Conservation (phyloP, 2,797 vertebrate species). For the Siniperca obscura region DNA sequence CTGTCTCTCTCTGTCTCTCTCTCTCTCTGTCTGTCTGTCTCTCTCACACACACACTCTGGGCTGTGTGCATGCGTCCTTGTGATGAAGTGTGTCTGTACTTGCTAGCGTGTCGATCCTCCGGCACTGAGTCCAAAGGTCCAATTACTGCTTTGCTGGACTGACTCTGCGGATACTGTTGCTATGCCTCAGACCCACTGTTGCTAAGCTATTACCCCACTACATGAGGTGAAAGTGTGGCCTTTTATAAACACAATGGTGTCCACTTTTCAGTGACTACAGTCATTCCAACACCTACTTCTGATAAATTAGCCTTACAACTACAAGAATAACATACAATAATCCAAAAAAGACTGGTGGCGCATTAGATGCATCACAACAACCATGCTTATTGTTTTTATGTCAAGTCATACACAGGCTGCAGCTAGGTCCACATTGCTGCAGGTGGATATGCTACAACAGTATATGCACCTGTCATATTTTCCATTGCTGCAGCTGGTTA, state of each 20-base stretch:
- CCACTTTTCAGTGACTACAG: slow-evolving; percentile 9
- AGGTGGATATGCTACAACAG: background rate
- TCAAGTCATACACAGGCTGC: background rate
- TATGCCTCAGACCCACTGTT: slow-evolving; percentile 66
- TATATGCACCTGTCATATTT: background rate
- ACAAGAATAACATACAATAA: background rate
- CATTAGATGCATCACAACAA: background rate
- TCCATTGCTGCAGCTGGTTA: background rate
- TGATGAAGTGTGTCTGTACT: slow-evolving; percentile 27
- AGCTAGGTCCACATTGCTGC: background rate
- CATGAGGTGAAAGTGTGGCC: slow-evolving; percentile 31
- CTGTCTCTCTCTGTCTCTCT: background rate
- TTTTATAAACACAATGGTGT: slow-evolving; percentile 15
- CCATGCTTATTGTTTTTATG: background rate
- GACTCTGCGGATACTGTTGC: slow-evolving; percentile 66
- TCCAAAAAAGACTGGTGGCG: background rate
- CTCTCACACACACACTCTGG: slow-evolving; percentile 6
- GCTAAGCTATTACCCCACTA: slow-evolving; percentile 67
- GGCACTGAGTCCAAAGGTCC: slow-evolving; percentile 52
- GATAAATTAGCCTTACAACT: background rate
- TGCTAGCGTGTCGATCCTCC: background rate
- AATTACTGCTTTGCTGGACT: slow-evolving; percentile 57
- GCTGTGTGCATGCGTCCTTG: background rate
- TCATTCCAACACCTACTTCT: background rate
- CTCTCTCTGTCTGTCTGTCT: background rate